Evolutionary conservation across 1,140 invertebrate species (phyloP), one percentile per base, ranked within the genome.

Genomic region (Mamestra configurata): DNA sequence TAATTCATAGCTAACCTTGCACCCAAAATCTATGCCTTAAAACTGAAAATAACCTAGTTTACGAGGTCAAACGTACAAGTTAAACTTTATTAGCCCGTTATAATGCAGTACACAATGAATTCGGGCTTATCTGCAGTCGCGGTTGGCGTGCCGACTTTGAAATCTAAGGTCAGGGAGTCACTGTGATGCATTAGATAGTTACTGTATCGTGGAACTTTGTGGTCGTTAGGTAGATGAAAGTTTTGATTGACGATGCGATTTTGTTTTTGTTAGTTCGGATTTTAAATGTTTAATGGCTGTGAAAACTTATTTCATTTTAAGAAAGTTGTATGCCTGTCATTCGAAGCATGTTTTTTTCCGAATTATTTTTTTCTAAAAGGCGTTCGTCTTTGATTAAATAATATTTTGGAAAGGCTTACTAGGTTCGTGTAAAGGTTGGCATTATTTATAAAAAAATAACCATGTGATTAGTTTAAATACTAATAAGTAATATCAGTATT

Each of bases 51-150:
- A 70, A 70, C 40, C 66, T 27, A 70, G 66, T 70, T 70, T 49
- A 13, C 66, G 40, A 46, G 37, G 35, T 11, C 40, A 70, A 20
- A 66, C 35, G n/a, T 53, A 22, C 51, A 20, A 27, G 64, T 46
- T 18, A 46, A 76, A 76, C 40, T 76, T 76, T 59, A 59, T 76
- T 61, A 76, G 57, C 53, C 22, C 5, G 53, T 46, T 76, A 61
- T 76, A 76, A 76, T 76, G 72, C 72, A 61, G 72, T 76, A 76
- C 24, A 55, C 55, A 61, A 59, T 46, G 72, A 59, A 76, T 76
- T 61, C 24, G 20, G 68, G 20, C 43, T 61, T 76, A 76, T 76
- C 72, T 76, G 72, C 72, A 76, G 11, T 43, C 15, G 11, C 24
- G 31, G 71, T 2, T 55, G 49, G 40, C 46, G 51, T 53, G 70